Conservation (phyloP, 2,113 vertebrate genomes). For the Opisthocomus hoazin region DNA sequence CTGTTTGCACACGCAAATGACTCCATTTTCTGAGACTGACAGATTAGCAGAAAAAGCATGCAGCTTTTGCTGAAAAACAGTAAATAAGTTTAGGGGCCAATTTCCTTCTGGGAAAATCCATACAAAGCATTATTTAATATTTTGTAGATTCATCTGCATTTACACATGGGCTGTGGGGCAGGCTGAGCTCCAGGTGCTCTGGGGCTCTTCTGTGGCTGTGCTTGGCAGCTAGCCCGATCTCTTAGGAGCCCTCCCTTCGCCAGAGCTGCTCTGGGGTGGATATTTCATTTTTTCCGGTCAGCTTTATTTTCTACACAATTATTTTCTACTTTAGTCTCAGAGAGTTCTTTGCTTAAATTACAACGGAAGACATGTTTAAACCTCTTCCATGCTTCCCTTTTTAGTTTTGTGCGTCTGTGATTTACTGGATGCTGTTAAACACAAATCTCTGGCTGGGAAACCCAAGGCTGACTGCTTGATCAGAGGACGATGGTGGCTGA, state of each 20-base stretch:
- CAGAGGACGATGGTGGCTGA: background rate
- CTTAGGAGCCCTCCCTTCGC: background rate
- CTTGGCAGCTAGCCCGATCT: background rate
- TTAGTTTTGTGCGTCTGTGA: background rate
- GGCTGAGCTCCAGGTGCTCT: background rate
- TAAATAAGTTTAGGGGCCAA: background rate
- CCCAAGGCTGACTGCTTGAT: background rate
- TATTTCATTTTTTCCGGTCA: background rate
- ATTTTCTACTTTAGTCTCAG: background rate
- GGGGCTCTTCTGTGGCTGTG: rapidly evolving
- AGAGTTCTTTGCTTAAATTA: background rate
- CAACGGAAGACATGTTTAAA: background rate
- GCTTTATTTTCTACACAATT: background rate
- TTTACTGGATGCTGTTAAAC: background rate
- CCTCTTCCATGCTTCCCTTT: background rate
- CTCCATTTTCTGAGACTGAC: background rate
- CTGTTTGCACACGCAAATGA: background rate
- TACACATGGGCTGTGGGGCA: background rate
- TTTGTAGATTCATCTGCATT: background rate
- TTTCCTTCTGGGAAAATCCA: background rate
- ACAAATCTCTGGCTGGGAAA: background rate
- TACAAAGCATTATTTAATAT: background rate
- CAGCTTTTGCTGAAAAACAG: background rate
- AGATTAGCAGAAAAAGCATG: background rate
- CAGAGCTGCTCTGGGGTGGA: background rate